phyloP scores from a whole-genome alignment of 1,140 invertebrate genomes.

The Lasaia peninsularis region DNA sequence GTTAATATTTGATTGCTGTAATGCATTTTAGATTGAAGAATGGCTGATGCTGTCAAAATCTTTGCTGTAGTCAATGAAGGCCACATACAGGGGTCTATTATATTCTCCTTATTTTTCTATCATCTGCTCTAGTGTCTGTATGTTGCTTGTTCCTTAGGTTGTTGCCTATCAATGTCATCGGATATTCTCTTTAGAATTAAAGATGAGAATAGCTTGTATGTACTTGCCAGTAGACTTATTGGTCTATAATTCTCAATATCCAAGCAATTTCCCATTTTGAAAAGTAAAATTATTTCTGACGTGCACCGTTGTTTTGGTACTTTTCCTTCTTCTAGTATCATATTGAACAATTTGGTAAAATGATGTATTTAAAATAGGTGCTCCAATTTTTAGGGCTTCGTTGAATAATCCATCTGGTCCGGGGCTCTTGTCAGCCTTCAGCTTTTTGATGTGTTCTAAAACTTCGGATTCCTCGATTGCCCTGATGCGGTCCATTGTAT shows the following conservation, averaged over 20 bases:
- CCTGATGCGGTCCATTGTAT: neutral
- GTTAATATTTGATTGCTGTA: neutral
- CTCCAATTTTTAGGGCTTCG: neutral
- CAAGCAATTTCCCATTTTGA: neutral
- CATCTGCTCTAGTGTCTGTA: neutral
- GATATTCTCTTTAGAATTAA: neutral
- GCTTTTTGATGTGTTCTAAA: neutral
- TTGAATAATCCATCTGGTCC: constrained; percentile 1
- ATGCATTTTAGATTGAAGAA: neutral
- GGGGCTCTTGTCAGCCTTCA: constrained; percentile 1
- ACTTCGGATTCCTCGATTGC: too few species aligned
- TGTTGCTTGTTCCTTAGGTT: neutral
- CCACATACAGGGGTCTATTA: too few species aligned
- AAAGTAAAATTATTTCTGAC: neutral
- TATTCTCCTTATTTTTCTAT: neutral
- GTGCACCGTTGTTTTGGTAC: neutral
- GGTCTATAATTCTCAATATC: neutral
- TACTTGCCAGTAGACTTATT: too few species aligned
- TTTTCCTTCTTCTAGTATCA: neutral
- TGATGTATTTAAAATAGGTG: neutral
- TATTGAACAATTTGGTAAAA: neutral
- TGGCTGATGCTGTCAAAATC: neutral
- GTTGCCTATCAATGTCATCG: neutral
- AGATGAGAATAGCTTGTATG: neutral
- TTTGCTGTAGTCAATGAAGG: too few species aligned